Conservation (phyloP, 2,888 invertebrate species). For the Macrosoma leucophasiata region DNA sequence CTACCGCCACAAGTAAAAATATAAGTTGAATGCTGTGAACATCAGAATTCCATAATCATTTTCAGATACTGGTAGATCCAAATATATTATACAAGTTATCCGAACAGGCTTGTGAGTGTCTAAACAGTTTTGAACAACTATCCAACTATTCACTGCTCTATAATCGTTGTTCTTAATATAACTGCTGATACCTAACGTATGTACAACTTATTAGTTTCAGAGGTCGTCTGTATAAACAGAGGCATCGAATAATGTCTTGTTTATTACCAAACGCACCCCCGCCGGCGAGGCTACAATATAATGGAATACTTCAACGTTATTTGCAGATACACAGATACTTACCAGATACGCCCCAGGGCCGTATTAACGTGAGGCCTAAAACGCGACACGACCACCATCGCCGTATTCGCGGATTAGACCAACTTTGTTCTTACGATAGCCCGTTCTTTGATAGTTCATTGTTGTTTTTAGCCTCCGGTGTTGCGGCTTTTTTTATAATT, state of each 20-base stretch:
- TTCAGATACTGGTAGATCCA: too few relatives aligned
- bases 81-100: too few relatives aligned
- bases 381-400: slow-evolving; percentile 43
- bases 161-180: too few relatives aligned
- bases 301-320: slow-evolving; percentile 73
- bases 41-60: too few relatives aligned
- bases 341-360: slow-evolving; percentile 53
- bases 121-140: too few relatives aligned
- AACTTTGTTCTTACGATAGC: slow-evolving; percentile 30
- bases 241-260: slow-evolving; percentile 60
- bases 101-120: too few relatives aligned
- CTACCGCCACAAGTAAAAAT: too few relatives aligned
- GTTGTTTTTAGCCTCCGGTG: slow-evolving; percentile 25
- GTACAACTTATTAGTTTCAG: slow-evolving; percentile 15
- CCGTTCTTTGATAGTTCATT: slow-evolving; percentile 29
- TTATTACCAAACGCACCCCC: slow-evolving; percentile 68
- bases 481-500: slow-evolving; percentile 12
- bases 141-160: too few relatives aligned
- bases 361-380: slow-evolving; percentile 60
- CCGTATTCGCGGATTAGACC: slow-evolving; percentile 30
- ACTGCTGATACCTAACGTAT: too few relatives aligned
- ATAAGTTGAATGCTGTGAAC: too few relatives aligned
- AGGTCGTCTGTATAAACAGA: slow-evolving; percentile 46
- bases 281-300: slow-evolving; percentile 69
- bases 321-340: slow-evolving; percentile 67